Base-by-base conservation (phyloP, 1,140 invertebrate genomes). In the Drosophila cardini region DNA sequence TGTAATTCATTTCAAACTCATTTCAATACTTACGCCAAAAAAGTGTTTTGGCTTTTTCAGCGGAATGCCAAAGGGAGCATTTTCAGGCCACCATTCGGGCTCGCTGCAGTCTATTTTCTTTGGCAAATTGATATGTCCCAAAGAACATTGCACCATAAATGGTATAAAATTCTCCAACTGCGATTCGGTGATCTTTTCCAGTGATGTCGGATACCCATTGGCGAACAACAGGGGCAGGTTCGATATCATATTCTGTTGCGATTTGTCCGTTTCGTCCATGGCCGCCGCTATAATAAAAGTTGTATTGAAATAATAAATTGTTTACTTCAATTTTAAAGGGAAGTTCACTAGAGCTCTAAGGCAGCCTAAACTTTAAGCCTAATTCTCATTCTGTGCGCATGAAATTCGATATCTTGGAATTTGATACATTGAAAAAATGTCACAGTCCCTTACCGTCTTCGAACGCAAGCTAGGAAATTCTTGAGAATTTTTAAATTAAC, bases 61-160 rank as follows among this genome's bases (percentile, higher is more conserved):
- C 5, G 95, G 95, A 91, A 94, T 94, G 1, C 94, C 93, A 87
- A 95, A 96, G 34, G 92, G 92, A 0, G 95, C 93, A 92, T 95
- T 94, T 76, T 93, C 93, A 8, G 95, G 95, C 95, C 95, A 96
- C 95, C 95, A 96, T 52, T 94, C 93, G 10, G 95, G 95, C 76
- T 94, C 91, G 46, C 87, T 93, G 63, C 80, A 87, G 65, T 92
- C 89, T 21, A 85, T 79, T 80, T 91, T 91, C 63, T 84, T 90
- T 38, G 93, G 92, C 53, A 95, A 94, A 56, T 93, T 93, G 68
- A 94, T 94, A 72, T 95, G 94, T 18, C 95, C 95, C 92, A 94
- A 93, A 34, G 95, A 96, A 93, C 95, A 96, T 83, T 95, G 94
- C 55, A 95, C 94, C 94, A 96, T 95, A 81, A 96, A 96, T 63